Evolutionary conservation across 2,888 invertebrate genomes (phyloP), one percentile per base, ranked within the genome.

Genomic region (Neria commutata): DNA sequence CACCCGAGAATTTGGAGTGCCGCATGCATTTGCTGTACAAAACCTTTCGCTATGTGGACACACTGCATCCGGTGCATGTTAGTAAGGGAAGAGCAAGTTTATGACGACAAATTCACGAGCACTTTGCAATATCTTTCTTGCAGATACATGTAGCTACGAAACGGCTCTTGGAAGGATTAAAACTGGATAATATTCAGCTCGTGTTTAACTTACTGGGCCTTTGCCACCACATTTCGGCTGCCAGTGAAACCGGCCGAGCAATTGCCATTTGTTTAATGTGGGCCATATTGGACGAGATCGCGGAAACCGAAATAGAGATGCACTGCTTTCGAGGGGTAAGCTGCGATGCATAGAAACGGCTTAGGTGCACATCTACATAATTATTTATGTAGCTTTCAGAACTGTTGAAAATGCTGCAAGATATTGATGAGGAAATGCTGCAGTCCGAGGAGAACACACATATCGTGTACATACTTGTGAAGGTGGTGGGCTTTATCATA

Each of bases 71-170:
- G 25, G 57, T 69, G 37, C 67, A 72, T 63, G 73, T 72, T 56
- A 66, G 65, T 25, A 29, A 29, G 6, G 11, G 11, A 29, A 8
- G 29, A 29, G 29, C 11, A 6, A 6, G 42, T n/a, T 42, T 17
- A n/a, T n/a, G n/a, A n/a, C n/a, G n/a, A n/a, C n/a, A n/a, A n/a
- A n/a, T n/a, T n/a, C n/a, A 10, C 5, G n/a, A 6, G 5, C 5
- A 42, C 5, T 25, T 19, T 3, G 25, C 17, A 29, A 29, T 4
- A 8, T 11, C 6, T 42, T 42, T 42, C n/a, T 10, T 10, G n/a
- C 42, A 73, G 73, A 51, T 73, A 11, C 71, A 73, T 62, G 46
- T 68, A n/a, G 67, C 69, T 14, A 66, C 71, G 2, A 69, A 67
- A 46, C 65, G 66, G 4, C 34, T 73, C n/a, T 71, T 67, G 57